Conservation (phyloP, 2,888 invertebrate species). For the Eupeodes latifasciatus region DNA sequence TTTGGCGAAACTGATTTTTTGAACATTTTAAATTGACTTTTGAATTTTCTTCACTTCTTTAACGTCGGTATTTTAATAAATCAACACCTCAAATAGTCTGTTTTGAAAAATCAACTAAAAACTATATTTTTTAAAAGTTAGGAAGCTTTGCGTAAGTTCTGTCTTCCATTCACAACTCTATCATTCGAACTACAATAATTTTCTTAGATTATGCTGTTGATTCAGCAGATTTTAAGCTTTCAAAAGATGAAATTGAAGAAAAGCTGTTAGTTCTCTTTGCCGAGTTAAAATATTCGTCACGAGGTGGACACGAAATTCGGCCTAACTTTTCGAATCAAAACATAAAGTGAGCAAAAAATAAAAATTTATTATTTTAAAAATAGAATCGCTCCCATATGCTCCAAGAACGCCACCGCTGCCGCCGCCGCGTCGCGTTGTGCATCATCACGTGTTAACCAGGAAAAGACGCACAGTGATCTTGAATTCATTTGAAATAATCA, state of each 20-base stretch:
- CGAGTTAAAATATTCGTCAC: conserved; percentile 17
- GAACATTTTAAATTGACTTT: too few relatives aligned
- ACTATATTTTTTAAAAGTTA: too few relatives aligned
- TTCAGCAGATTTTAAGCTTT: not conserved
- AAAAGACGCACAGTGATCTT: conserved; percentile 38
- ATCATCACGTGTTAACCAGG: conserved; percentile 28
- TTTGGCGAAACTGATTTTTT: too few relatives aligned
- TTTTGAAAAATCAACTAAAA: too few relatives aligned
- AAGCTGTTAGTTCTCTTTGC: conserved; percentile 1
- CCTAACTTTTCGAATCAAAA: not conserved
- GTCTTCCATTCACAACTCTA: not conserved
- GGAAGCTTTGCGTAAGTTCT: too few relatives aligned
- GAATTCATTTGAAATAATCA: conserved; percentile 37
- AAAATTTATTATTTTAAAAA: conserved; percentile 30
- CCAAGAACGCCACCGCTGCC: not conserved
- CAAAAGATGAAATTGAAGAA: not conserved
- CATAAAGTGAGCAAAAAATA: not conserved
- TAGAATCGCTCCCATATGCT: conserved; percentile 31
- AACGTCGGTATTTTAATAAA: too few relatives aligned
- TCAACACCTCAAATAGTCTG: too few relatives aligned
- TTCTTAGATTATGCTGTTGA: not conserved
- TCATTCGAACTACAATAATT: not conserved
- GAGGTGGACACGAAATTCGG: not conserved
- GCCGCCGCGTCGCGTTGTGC: not conserved
- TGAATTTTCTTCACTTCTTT: too few relatives aligned